phyloP scores from a whole-genome alignment of 2,113 vertebrate genomes.

The Antechinus stuartii region DNA sequence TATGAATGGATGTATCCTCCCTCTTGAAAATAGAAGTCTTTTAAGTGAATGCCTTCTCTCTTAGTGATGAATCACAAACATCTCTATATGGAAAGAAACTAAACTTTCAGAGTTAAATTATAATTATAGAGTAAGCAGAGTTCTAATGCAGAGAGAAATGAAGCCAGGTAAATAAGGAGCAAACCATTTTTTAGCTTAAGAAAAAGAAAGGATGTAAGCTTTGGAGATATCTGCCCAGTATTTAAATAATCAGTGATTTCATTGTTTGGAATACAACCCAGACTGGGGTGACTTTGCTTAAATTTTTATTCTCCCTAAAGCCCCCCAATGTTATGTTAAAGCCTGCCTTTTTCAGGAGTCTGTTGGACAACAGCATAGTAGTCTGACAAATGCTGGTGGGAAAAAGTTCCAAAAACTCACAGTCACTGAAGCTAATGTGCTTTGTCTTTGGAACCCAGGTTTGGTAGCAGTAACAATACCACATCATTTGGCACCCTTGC shows the following conservation, averaged over 20 bases:
- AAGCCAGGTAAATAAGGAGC: not conserved
- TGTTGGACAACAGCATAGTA: not conserved
- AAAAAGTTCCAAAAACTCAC: rapidly evolving
- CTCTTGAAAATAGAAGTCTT: not conserved
- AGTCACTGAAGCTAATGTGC: rapidly evolving
- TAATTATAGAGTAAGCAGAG: not conserved
- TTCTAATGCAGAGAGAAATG: not conserved
- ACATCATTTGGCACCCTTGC: conserved; percentile 91
- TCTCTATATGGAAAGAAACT: not conserved
- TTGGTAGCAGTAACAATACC: conserved; percentile 87
- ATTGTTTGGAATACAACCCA: rapidly evolving
- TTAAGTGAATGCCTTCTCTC: not conserved
- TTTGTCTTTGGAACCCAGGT: conserved; percentile 84
- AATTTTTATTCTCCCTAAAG: not conserved
- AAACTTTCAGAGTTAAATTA: not conserved
- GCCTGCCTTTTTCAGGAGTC: not conserved
- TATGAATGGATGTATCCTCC: not conserved
- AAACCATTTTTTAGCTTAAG: not conserved
- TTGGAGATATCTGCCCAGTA: too few relatives aligned
- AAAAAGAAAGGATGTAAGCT: too few relatives aligned
- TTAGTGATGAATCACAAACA: not conserved
- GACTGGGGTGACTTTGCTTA: rapidly evolving
- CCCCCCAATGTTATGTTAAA: not conserved
- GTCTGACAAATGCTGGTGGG: rapidly evolving
- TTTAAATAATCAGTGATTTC: too few relatives aligned